Base-by-base conservation (phyloP, 2,113 vertebrate genomes). In the Terrapene triunguis region DNA sequence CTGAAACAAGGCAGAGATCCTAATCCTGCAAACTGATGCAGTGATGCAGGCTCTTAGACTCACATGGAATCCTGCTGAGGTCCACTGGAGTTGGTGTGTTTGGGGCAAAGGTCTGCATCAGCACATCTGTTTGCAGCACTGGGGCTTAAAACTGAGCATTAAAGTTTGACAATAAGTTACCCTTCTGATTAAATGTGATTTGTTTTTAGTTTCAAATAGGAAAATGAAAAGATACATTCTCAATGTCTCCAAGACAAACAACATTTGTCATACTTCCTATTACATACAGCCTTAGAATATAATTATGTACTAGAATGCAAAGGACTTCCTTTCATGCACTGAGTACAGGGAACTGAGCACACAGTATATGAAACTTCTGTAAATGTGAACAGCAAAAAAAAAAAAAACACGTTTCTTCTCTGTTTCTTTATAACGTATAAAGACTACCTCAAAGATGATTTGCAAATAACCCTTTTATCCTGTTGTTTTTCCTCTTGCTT, bases 111-210 rank as follows among this genome's bases (percentile, higher is more conserved):
- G 78, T 21, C 38, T 93, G 83, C 74, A 72, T 35, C 83, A 86
- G 44, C 5, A 1, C 87, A 76, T 57, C 21, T 27, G 42, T 78
- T 50, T 32, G 13, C 12, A 1, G 0, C 0, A 8, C 5, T 1
- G 44, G 59, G 53, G 65, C 90, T 24, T 35, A 11, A 16, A 80
- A 54, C 29, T 12, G 38, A 82, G 35, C 17, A n/a, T 21, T 38
- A 10, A 72, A n/a, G 65, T 38, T 72, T 72, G 35, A 53, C 48
- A 72, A 55, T 2, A 65, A 79, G 22, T 3, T 82, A 48, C 0
- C 4, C 24, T 78, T 54, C 62, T 88, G 24, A 84, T 84, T 35
- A 89, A 87, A 50, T 0, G 1, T 2, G 2, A 27, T 27, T 17
- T n/a, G 38, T 78, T 47, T 6, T 47, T 4, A 4, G 0, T 22